Conservation (phyloP, 2,113 vertebrate species). For the Blennius ocellaris region DNA sequence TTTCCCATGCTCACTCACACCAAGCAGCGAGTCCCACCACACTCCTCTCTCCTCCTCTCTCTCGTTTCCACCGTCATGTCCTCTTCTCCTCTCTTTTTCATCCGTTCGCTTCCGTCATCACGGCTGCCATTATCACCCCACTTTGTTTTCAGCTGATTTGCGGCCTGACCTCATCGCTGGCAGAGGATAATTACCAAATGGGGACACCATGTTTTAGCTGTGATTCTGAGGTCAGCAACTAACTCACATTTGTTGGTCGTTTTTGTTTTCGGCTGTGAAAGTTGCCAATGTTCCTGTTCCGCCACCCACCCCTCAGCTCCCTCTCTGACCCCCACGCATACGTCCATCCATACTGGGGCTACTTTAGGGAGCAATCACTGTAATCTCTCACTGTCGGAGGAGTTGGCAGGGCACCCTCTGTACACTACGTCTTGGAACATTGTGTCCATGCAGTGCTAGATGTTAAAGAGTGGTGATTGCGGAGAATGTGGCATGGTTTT, state of each 20-base stretch:
- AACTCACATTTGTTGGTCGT: constrained; percentile 65
- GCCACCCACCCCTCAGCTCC: no score
- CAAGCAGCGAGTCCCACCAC: constrained; percentile 78
- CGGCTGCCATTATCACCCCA: constrained; percentile 64
- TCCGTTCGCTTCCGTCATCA: constrained; percentile 54
- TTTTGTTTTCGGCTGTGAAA: constrained; percentile 56
- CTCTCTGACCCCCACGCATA: constrained; percentile 41
- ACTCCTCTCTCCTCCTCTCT: constrained; percentile 55
- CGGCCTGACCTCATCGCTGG: constrained; percentile 77
- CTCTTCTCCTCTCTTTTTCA: constrained; percentile 63
- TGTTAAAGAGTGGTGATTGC: constrained; percentile 68
- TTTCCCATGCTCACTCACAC: constrained; percentile 85
- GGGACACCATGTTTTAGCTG: constrained; percentile 76
- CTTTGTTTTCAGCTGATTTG: constrained; percentile 78
- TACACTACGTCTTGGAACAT: constrained; percentile 65
- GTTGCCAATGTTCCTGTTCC: constrained; percentile 41
- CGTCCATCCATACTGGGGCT: constrained; percentile 54
- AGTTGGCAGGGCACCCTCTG: constrained; percentile 58
- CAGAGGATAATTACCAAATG: constrained; percentile 78
- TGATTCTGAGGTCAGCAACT: constrained; percentile 69
- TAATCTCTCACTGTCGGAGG: constrained; percentile 60
- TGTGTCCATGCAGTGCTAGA: constrained; percentile 65
- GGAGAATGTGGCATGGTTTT: constrained; percentile 72
- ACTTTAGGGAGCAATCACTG: constrained; percentile 60
- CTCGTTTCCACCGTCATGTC: constrained; percentile 61